Conservation (phyloP, 2,888 invertebrate species). For the Epinotia demarniana region DNA sequence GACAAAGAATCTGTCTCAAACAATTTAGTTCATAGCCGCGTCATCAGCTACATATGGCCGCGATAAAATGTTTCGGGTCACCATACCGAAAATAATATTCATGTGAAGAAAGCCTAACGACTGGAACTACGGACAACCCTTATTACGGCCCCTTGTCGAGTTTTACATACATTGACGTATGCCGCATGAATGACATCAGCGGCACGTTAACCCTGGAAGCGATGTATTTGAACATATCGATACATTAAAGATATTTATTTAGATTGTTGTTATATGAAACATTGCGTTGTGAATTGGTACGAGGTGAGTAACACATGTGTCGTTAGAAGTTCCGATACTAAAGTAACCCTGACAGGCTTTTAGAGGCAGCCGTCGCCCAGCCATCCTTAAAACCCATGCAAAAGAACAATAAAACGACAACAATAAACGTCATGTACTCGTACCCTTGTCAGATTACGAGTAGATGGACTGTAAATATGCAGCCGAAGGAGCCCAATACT, state of each 20-base stretch:
- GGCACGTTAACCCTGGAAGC: neutral
- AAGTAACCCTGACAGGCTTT: slow-evolving; percentile 61
- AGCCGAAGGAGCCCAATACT: no score
- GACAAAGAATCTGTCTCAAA: slow-evolving; percentile 35
- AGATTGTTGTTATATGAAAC: slow-evolving; percentile 7
- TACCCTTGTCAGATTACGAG: slow-evolving; percentile 38
- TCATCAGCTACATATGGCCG: slow-evolving; percentile 53
- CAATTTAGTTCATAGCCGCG: slow-evolving; percentile 44
- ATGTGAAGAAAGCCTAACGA: slow-evolving; percentile 55
- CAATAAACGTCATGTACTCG: slow-evolving; percentile 40
- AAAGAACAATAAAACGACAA: slow-evolving; percentile 43
- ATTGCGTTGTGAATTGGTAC: slow-evolving; percentile 36
- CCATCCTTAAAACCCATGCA: slow-evolving; percentile 31
- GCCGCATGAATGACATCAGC: neutral
- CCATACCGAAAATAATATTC: slow-evolving; percentile 60
- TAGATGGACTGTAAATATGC: neutral
- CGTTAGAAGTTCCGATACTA: slow-evolving; percentile 49
- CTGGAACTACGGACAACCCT: slow-evolving; percentile 26
- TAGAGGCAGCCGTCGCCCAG: slow-evolving; percentile 53
- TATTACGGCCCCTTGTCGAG: neutral
- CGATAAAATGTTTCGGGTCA: slow-evolving; percentile 54
- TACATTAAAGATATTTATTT: neutral
- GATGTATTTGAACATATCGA: neutral
- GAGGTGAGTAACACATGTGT: slow-evolving; percentile 43
- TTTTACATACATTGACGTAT: slow-evolving; percentile 8